phyloP scores from a whole-genome alignment of 2,113 vertebrate species.

The Falco punctatus region DNA sequence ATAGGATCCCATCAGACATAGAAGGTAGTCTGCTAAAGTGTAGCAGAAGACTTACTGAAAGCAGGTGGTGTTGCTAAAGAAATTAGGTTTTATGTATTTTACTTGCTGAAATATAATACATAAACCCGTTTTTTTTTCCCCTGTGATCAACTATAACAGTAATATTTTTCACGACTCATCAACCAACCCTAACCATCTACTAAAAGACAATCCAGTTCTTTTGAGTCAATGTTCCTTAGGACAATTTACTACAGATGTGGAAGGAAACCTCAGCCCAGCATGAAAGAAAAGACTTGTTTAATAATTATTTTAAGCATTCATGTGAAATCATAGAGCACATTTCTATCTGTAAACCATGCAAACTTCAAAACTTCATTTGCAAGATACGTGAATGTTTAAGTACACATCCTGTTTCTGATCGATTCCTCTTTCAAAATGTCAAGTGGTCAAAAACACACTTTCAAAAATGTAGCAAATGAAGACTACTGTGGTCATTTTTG shows the following conservation, averaged over 20 bases:
- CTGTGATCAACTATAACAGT: background rate
- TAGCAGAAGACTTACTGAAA: background rate
- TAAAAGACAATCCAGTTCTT: constrained; percentile 17
- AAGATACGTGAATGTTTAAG: background rate
- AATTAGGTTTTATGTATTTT: background rate
- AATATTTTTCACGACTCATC: constrained; percentile 15
- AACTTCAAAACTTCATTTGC: background rate
- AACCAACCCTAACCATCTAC: background rate
- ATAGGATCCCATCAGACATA: background rate
- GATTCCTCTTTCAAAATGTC: background rate
- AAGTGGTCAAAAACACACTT: background rate
- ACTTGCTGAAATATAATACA: background rate
- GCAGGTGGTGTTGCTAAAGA: background rate
- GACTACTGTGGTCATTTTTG: background rate
- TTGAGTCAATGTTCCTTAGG: constrained; percentile 11
- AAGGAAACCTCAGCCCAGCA: constrained; percentile 52
- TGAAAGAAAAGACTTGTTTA: constrained; percentile 55
- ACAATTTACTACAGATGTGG: constrained; percentile 60
- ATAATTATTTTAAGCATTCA: constrained; percentile 40
- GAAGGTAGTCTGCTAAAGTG: background rate
- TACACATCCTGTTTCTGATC: background rate
- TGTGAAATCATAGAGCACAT: constrained; percentile 4
- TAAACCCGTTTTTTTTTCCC: background rate
- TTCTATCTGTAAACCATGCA: background rate
- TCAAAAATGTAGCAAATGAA: background rate